phyloP scores from a whole-genome alignment of 2,888 invertebrate genomes.

The Drosophila mettleri region DNA sequence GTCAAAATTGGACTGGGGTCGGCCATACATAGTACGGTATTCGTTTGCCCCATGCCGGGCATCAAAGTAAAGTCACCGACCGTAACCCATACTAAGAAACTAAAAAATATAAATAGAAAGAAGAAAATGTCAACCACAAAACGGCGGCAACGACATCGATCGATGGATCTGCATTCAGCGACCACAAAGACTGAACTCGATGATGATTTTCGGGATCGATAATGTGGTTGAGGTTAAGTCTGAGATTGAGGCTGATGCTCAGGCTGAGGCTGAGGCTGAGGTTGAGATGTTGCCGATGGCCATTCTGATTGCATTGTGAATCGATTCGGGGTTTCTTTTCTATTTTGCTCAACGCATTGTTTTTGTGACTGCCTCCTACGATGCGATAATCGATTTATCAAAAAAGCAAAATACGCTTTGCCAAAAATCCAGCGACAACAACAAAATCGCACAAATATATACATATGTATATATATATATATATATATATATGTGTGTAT shows the following conservation, averaged over 20 bases:
- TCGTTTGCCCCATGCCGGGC: slow-evolving; percentile 37
- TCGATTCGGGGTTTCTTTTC: slow-evolving; percentile 33
- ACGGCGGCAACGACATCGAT: slow-evolving; percentile 58
- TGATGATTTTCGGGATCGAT: slow-evolving; percentile 41
- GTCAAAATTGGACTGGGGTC: slow-evolving; percentile 38
- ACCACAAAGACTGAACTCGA: slow-evolving; percentile 50
- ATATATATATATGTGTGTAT: neutral
- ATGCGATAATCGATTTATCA: slow-evolving; percentile 83
- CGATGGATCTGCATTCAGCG: slow-evolving; percentile 63
- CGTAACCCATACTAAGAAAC: slow-evolving; percentile 35
- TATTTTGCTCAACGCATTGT: slow-evolving; percentile 55
- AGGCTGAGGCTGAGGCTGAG: slow-evolving; percentile 18
- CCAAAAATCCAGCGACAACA: slow-evolving; percentile 45
- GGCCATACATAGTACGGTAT: slow-evolving; percentile 8
- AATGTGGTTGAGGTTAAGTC: slow-evolving; percentile 23
- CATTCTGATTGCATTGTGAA: slow-evolving; percentile 59
- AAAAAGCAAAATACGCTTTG: slow-evolving; percentile 72
- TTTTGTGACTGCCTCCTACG: slow-evolving; percentile 72
- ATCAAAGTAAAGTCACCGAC: slow-evolving; percentile 76
- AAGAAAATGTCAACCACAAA: slow-evolving; percentile 74
- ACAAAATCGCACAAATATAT: neutral
- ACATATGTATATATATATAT: slow-evolving; percentile 10
- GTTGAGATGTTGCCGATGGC: slow-evolving; percentile 35
- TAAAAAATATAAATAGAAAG: slow-evolving; percentile 6
- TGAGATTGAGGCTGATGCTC: slow-evolving; percentile 5